These are phyloP conservation scores for Lycocerus yunnanus DNA, from an alignment of 2,888 invertebrate species.

Conservation along the genomic window DNA sequence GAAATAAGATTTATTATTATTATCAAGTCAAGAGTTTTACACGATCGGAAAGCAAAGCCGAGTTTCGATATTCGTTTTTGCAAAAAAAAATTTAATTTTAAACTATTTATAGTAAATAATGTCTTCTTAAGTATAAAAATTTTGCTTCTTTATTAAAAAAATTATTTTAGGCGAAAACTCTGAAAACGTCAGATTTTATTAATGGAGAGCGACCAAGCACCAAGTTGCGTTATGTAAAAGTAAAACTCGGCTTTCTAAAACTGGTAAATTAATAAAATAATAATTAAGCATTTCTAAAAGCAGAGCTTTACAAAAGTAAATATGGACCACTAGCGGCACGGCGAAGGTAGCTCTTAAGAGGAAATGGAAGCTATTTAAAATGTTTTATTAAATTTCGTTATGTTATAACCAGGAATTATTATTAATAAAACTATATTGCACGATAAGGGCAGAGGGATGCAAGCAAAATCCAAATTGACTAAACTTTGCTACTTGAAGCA, in stretches of 20 bases:
- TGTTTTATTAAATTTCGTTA: background rate
- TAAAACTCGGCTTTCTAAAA: background rate
- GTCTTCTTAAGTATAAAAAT: no score
- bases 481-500: conserved; percentile 16
- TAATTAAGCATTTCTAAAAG: background rate
- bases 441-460: conserved; percentile 13
- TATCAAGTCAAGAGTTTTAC: no score
- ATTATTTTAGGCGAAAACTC: background rate
- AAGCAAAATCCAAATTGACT: conserved; percentile 20
- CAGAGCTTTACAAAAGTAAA: background rate
- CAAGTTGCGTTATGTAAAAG: background rate
- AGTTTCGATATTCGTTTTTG: no score
- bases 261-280: background rate
- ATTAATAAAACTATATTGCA: background rate
- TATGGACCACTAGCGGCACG: background rate
- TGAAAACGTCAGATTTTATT: background rate
- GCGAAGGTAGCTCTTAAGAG: background rate
- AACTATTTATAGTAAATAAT: no score
- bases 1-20: no score
- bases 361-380: background rate
- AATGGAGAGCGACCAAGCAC: background rate
- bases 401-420: background rate
- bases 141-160: background rate
- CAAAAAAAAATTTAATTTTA: no score
- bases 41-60: background rate